Evolutionary conservation across 1,140 invertebrate genomes (phyloP).

Genomic region (Lepidurus couesii): DNA sequence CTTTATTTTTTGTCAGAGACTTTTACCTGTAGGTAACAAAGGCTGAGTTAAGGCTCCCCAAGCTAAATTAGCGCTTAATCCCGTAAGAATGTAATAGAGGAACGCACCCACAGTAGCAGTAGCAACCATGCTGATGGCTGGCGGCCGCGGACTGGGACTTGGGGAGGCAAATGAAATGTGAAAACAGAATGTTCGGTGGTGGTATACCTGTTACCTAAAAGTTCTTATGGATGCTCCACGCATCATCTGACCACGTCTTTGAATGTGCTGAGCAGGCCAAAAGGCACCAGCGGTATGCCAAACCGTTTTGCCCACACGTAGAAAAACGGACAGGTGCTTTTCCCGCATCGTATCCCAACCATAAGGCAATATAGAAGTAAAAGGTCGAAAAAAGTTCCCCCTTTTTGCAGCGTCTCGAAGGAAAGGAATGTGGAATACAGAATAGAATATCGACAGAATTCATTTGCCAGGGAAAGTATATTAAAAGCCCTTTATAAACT

Average conservation of each 20-base stretch:
- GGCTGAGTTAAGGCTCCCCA: conserved; percentile 13
- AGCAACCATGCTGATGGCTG: conserved; percentile 17
- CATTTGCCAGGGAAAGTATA: no score
- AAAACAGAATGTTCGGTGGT: conserved; percentile 5
- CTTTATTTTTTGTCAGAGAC: neutral
- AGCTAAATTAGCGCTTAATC: conserved; percentile 18
- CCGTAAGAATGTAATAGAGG: conserved; percentile 15
- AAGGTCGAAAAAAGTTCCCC: no score
- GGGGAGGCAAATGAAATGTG: conserved; percentile 14
- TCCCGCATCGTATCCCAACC: neutral
- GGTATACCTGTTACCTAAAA: conserved; percentile 8
- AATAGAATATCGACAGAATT: no score
- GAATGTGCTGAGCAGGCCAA: conserved; percentile 20
- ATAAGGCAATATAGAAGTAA: neutral
- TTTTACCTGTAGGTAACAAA: conserved; percentile 7
- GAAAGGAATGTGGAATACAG: no score
- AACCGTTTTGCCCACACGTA: neutral
- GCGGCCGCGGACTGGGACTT: conserved; percentile 15
- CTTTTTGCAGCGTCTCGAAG: no score
- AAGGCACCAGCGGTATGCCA: conserved; percentile 15
- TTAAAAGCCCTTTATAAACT: no score
- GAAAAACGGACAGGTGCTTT: conserved; percentile 14
- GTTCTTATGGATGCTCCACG: neutral
- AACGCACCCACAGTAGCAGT: conserved; percentile 20
- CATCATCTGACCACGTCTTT: neutral